A percentile compares a stretch with the other conserved stretches of the same genome.
Evolutionary conservation across 1,140 invertebrate species (phyloP).

Genomic region (Lucilia cuprina): DNA sequence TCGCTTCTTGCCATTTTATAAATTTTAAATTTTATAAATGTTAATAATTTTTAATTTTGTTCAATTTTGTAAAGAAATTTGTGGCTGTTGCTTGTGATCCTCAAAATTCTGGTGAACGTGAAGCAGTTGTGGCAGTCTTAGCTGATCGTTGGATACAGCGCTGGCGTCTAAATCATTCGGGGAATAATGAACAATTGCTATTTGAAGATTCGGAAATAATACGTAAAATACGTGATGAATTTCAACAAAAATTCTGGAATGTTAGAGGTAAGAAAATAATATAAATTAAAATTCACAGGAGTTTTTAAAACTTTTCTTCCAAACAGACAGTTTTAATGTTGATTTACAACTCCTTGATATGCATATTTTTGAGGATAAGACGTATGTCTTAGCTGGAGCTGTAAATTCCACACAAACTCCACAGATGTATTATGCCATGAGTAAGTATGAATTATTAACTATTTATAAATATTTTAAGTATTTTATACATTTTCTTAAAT

Average conservation of each 20-base stretch:
- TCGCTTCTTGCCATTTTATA: background rate
- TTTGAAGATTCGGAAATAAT: conserved; percentile 56
- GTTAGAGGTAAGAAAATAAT: conserved; percentile 39
- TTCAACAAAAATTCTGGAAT: conserved; percentile 58
- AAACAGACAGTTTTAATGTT: conserved; percentile 56
- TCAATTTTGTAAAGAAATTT: conserved; percentile 43
- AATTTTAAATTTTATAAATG: background rate
- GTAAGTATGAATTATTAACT: conserved; percentile 54
- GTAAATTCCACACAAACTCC: conserved; percentile 71
- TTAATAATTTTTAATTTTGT: background rate
- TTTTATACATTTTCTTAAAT: background rate
- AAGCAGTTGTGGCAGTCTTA: conserved; percentile 48
- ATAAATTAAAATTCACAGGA: too few relatives aligned
- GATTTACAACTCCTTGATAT: conserved; percentile 75
- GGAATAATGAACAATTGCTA: conserved; percentile 52
- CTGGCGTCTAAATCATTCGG: conserved; percentile 54
- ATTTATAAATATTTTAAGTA: background rate
- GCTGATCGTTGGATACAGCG: conserved; percentile 57
- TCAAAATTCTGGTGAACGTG: conserved; percentile 42
- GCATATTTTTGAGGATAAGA: conserved; percentile 70
- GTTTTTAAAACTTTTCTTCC: background rate
- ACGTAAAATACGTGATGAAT: conserved; percentile 53
- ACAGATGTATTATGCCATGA: conserved; percentile 74
- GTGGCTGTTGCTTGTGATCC: conserved; percentile 53
- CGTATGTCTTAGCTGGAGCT: conserved; percentile 78